Evolutionary conservation across 2,113 vertebrate genomes (phyloP).

Genomic region (Macrotus californicus): DNA sequence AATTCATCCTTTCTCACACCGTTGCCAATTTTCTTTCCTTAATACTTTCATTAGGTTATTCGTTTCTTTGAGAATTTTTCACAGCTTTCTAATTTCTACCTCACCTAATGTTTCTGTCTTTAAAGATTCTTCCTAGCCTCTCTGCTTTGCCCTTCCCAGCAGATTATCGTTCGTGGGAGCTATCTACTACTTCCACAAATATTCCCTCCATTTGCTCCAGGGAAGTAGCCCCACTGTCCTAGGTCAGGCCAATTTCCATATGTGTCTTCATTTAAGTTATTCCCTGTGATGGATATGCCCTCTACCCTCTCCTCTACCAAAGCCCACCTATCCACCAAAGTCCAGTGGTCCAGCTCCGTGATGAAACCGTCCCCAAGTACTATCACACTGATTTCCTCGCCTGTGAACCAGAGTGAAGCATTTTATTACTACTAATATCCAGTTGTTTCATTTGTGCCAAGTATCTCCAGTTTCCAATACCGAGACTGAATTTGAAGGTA

Average conservation of each 20-base stretch:
- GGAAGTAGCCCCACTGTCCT: neutral
- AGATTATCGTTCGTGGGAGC: neutral
- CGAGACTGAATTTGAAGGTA: neutral
- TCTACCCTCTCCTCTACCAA: neutral
- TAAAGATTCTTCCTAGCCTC: neutral
- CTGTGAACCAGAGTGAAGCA: neutral
- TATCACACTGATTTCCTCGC: neutral
- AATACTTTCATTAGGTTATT: constrained; percentile 3
- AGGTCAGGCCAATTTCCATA: neutral
- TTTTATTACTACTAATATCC: neutral
- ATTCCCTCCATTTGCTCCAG: neutral
- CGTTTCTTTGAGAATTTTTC: neutral
- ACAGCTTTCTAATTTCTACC: neutral
- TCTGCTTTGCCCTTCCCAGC: neutral
- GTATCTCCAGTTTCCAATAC: neutral
- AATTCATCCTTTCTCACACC: neutral
- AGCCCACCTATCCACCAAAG: neutral
- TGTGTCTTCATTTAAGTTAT: neutral
- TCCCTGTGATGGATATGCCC: neutral
- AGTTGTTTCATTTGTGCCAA: neutral
- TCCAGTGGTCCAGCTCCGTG: neutral
- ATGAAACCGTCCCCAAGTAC: neutral
- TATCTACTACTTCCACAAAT: neutral
- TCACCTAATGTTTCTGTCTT: neutral
- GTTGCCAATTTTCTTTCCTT: neutral